A percentile compares a stretch with the other conserved stretches of the same genome.
Conservation (phyloP, 2,797 vertebrate species). For the Semotilus atromaculatus region DNA sequence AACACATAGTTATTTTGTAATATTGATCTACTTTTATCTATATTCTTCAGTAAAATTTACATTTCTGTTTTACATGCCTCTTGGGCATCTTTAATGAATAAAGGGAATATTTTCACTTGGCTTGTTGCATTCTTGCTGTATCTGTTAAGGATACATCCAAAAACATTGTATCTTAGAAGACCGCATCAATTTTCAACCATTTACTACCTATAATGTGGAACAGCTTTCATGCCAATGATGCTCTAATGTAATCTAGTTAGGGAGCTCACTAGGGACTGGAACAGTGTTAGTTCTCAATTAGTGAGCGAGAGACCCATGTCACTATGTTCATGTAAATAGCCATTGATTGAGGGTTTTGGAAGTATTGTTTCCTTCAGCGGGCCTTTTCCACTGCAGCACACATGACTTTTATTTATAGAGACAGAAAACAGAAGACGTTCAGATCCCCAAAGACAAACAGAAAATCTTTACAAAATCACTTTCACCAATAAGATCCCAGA, state of each 20-base stretch:
- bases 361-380: not conserved
- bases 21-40: not conserved
- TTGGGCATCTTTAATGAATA: not conserved
- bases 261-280: constrained; percentile 6
- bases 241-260: not conserved
- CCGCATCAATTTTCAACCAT: not conserved
- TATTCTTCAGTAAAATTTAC: not conserved
- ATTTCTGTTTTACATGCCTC: not conserved
- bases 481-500: not conserved
- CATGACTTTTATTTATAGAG: constrained; percentile 7
- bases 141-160: not conserved
- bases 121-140: not conserved
- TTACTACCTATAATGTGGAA: not conserved
- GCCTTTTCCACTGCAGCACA: not conserved
- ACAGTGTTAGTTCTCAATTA: not conserved
- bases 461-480: constrained; percentile 27
- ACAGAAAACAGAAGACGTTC: not conserved
- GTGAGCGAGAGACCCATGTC: not conserved
- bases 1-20: not conserved
- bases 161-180: not conserved
- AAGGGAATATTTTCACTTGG: not conserved
- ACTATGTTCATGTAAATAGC: not conserved
- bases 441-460: not conserved
- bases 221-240: not conserved
- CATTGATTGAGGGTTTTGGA: constrained; percentile 13